phyloP scores from a whole-genome alignment of 1,140 invertebrate species.

The Amphibalanus amphitrite region DNA sequence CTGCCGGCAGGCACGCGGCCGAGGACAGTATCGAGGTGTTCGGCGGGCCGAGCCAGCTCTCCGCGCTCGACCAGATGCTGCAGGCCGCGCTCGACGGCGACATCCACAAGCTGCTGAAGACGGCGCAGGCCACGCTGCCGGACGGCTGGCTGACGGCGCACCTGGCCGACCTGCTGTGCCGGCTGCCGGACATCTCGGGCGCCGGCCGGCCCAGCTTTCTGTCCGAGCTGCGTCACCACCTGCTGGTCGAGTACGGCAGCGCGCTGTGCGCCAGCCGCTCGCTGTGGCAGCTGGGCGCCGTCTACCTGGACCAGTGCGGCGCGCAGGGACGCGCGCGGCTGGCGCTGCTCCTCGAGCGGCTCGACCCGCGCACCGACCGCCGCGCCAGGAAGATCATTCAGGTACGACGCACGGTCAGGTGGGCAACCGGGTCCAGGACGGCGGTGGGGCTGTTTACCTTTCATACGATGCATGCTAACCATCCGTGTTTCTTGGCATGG shows the following conservation, averaged over 20 bases:
- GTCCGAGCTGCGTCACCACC: conserved; percentile 45
- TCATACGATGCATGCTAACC: no score
- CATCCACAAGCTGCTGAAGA: conserved; percentile 55
- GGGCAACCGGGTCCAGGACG: conserved; percentile 36
- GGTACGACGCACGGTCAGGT: conserved; percentile 31
- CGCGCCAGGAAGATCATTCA: conserved; percentile 59
- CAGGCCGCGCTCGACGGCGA: conserved; percentile 66
- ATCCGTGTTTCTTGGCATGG: no score
- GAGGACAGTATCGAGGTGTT: conserved; percentile 18
- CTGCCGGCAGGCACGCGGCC: conserved; percentile 8
- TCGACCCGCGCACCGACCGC: conserved; percentile 50
- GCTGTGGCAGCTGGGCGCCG: conserved; percentile 75
- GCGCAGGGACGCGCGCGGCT: conserved; percentile 45
- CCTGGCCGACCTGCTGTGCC: conserved; percentile 69
- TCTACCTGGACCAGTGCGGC: conserved; percentile 64
- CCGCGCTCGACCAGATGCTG: conserved; percentile 51
- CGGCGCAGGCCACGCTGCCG: conserved; percentile 62
- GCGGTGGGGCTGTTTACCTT: conserved; percentile 24
- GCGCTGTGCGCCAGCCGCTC: conserved; percentile 62
- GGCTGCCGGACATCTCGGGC: conserved; percentile 39
- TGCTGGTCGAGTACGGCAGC: conserved; percentile 71
- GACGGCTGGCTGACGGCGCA: conserved; percentile 88
- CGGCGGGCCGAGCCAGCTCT: conserved; percentile 28
- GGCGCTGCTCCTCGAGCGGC: conserved; percentile 50
- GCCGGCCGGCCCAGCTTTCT: conserved; percentile 23